A percentile compares a stretch with the other conserved stretches of the same genome.
Conservation (phyloP, 2,113 vertebrate genomes). For the Perccottus glenii region DNA sequence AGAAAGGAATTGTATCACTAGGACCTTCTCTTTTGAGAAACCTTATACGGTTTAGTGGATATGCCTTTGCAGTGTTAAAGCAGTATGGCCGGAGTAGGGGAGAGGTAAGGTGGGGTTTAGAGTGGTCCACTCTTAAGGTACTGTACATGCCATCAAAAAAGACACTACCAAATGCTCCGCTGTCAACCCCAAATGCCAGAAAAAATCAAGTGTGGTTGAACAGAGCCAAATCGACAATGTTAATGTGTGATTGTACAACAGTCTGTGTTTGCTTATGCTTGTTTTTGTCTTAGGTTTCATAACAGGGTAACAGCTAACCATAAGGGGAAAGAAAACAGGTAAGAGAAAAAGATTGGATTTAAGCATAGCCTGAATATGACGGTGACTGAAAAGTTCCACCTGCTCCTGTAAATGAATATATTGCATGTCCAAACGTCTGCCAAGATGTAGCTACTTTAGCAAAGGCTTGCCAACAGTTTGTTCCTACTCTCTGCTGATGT, state of each 20-base stretch:
- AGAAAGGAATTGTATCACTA: too few species aligned
- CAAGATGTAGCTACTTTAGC: not conserved
- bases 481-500: not conserved
- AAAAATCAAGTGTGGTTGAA: constrained; percentile 58
- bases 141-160: constrained; percentile 47
- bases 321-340: constrained; percentile 3
- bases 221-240: constrained; percentile 42
- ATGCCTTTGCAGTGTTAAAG: too few species aligned
- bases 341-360: constrained; percentile 42
- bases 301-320: constrained; percentile 48
- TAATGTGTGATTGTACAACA: constrained; percentile 49
- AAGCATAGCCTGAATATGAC: constrained; percentile 12
- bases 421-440: not conserved
- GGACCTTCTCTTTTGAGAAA: too few species aligned
- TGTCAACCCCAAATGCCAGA: constrained; percentile 61
- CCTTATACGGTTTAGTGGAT: too few species aligned
- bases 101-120: too few species aligned
- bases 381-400: not conserved
- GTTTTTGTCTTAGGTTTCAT: constrained; percentile 18
- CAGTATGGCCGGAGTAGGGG: too few species aligned
- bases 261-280: constrained; percentile 12
- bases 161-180: constrained; percentile 50
- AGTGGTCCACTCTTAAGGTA: not conserved
- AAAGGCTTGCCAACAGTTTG: not conserved
- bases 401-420: not conserved